Base-by-base conservation (phyloP, 1,140 invertebrate species). In the Ceratina japonica region DNA sequence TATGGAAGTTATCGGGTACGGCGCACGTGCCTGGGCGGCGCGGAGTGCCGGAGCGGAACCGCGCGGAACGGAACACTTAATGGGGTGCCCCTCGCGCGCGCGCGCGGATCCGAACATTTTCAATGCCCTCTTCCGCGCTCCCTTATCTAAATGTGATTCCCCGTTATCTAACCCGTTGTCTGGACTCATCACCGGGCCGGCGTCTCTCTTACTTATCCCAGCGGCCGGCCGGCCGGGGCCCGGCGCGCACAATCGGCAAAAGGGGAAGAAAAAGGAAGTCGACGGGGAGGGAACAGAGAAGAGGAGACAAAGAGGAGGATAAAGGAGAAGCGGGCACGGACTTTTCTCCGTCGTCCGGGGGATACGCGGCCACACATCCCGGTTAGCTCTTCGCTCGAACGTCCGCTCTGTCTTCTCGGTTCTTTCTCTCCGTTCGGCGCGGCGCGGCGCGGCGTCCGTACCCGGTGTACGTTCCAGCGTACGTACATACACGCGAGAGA, bases 131-230 rank as follows among this genome's bases (percentile, higher is more conserved):
- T 78, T 82, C 49, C 49, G 61, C 65, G 76, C 69, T 79, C 51
- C 37, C 78, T 75, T 82, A 79, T 63, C 64, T 68, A 75, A 83
- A 83, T 61, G 59, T 54, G 70, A 83, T 78, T 82, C 20, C 63
- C 81, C 83, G 83, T 84, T 84, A 84, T 63, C 58, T 66, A 83
- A 73, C 83, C 37, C 82, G 82, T 84, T 65, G 81, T 80, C 72
- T 49, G 68, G 37, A 63, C 68, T 69, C 81, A 62, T 84, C 72
- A 62, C 72, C 52, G 70, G 12, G 16, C 37, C 70, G 61, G 76
- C 51, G 76, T 79, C 76, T 74, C 70, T 79, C 76, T 75, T 76
- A 64, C 49, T 80, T 76, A 69, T 63, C 64, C 58, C 64, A 56
- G 58, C 27, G 16, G 16, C 65, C 27, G 16, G 16, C 24, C 31